Evolutionary conservation across 2,113 vertebrate species (phyloP), one percentile per base, ranked within the genome.

Genomic region (Donacobius atricapilla): DNA sequence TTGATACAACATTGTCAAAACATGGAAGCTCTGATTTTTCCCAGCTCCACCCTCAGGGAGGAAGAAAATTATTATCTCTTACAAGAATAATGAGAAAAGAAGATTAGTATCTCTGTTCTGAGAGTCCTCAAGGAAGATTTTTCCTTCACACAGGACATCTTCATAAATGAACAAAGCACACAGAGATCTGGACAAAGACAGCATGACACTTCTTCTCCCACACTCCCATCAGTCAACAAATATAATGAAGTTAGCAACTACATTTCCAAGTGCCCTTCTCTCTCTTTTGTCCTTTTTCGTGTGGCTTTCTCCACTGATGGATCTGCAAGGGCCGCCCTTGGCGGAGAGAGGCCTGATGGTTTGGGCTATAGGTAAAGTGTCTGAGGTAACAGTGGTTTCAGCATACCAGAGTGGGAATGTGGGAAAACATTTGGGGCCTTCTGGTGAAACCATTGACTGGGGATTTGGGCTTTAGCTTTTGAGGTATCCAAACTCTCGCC

Each of bases 121-220:
- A 87, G 84, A 89, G 28, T 71, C 66, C 90, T 94, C 65, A 75
- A 87, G 85, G 78, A 93, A 94, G 73, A 90, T 64, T 91, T 37
- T 94, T 91, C 82, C 81, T 94, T 95, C 57, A 84, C 65, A 79
- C 30, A 53, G 53, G 84, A 95, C 90, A 85, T 95, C 90, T 93
- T 95, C 92, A 94, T 91, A 93, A 96, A 89, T 6, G 47, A 94
- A 47, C 22, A 89, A 89, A 78, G 53, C 31, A 68, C 56, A 90
- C 22, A 87, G 27, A 92, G 56, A 73, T 73, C 37, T 81, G 56
- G 64, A 66, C 69, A 81, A 88, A 83, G 35, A 35, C 58, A 87
- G 48, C 22, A 66, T 28, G 30, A 83, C 35, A 40, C 28, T 37
- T 89, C 58, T 65, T 10, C 21, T 18, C 31, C 47, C 33, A 19